A percentile compares a stretch with the other conserved stretches of the same genome.
These are phyloP conservation scores for Drosophila eugracilis DNA, from an alignment of 1,140 invertebrate genomes.

Conservation along the genomic window DNA sequence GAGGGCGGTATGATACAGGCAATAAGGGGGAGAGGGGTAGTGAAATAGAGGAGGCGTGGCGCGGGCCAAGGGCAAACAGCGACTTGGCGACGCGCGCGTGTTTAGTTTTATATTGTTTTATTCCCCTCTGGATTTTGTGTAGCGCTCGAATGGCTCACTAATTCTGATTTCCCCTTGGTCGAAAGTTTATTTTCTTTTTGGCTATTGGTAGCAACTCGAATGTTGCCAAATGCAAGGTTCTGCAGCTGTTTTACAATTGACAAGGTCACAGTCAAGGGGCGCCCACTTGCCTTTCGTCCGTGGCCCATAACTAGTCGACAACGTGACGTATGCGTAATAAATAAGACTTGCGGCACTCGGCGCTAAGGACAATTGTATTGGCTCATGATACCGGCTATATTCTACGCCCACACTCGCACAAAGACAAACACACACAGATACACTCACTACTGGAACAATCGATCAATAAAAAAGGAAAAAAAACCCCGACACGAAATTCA, in stretches of 20 bases:
- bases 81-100: conserved; percentile 66
- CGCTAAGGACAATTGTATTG: conserved; percentile 66
- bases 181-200: background rate
- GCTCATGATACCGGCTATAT: conserved; percentile 50
- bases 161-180: conserved; percentile 36
- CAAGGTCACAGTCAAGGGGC: conserved; percentile 49
- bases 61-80: conserved; percentile 65
- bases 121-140: conserved; percentile 31
- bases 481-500: conserved; percentile 40
- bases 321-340: conserved; percentile 79
- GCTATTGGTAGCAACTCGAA: background rate
- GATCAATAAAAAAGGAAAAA: conserved; percentile 69
- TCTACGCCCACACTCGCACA: background rate
- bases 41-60: conserved; percentile 15
- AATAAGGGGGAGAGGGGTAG: too few relatives aligned
- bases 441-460: conserved; percentile 31
- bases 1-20: conserved; percentile 1
- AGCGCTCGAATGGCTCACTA: conserved; percentile 4
- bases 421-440: background rate
- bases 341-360: conserved; percentile 50
- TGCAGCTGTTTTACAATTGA: conserved; percentile 41
- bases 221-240: conserved; percentile 9
- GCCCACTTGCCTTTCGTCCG: background rate
- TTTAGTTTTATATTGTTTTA: conserved; percentile 65
- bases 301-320: conserved; percentile 16